These are phyloP conservation scores for Tarsius wallacei DNA, from an alignment of 2,797 vertebrate genomes.

Conservation along the genomic window DNA sequence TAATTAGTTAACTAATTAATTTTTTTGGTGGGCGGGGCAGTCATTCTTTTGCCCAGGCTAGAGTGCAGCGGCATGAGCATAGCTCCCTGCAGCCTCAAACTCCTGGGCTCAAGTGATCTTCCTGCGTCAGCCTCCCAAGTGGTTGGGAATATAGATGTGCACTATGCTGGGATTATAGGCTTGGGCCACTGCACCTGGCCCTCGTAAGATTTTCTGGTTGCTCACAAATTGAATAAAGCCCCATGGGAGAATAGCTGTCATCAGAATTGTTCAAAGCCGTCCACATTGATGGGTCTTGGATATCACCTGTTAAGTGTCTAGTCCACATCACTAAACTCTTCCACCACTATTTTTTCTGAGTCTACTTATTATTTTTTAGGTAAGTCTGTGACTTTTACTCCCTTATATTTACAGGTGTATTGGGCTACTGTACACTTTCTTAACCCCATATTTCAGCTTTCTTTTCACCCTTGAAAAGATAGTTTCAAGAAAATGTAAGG, in stretches of 20 bases:
- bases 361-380: conserved; percentile 20
- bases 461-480: background rate
- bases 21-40: too few species aligned
- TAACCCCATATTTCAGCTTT: background rate
- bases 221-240: background rate
- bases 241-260: background rate
- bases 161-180: too few species aligned
- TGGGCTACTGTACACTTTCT: background rate
- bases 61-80: too few species aligned
- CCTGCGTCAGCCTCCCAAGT: too few species aligned
- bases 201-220: background rate
- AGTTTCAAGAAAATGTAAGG: background rate
- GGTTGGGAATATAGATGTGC: too few species aligned
- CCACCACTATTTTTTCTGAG: background rate
- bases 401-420: background rate
- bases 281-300: background rate
- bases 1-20: too few species aligned
- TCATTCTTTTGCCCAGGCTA: too few species aligned
- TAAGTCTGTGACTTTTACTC: background rate
- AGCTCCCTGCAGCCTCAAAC: too few species aligned
- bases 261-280: background rate
- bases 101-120: too few species aligned
- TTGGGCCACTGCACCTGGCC: too few species aligned
- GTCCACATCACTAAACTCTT: background rate
- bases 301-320: background rate